phyloP scores from a whole-genome alignment of 2,113 vertebrate species.

The Brachypteracias leptosomus region DNA sequence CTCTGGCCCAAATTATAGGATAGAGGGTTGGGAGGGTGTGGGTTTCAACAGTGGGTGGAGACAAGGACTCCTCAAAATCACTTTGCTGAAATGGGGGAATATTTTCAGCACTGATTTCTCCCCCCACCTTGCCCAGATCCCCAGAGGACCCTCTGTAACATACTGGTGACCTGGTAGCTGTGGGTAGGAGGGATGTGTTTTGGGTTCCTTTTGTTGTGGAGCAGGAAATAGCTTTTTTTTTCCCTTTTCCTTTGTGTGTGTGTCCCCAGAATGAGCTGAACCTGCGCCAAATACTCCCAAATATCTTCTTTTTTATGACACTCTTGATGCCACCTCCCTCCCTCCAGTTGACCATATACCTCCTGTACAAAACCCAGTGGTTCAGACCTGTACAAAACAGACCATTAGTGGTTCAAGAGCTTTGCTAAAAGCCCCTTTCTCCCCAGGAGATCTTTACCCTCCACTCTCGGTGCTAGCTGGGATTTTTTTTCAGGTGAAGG shows the following conservation, averaged over 20 bases:
- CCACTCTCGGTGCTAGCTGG: neutral
- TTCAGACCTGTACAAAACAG: neutral
- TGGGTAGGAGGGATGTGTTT: neutral
- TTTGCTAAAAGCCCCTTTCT: neutral
- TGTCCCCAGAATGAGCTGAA: neutral
- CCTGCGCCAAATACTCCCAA: neutral
- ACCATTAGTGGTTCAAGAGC: neutral
- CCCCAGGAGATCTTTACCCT: neutral
- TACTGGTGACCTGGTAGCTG: neutral
- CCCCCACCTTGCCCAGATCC: fast-evolving
- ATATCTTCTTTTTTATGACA: neutral
- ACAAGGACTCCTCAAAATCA: neutral
- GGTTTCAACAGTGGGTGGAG: neutral
- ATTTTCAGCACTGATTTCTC: neutral
- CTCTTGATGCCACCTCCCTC: neutral
- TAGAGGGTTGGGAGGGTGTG: neutral
- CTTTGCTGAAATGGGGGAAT: neutral
- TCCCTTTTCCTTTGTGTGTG: neutral
- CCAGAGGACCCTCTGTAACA: fast-evolving
- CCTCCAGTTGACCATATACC: neutral
- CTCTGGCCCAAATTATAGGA: neutral
- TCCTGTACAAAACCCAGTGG: neutral
- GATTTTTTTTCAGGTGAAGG: neutral
- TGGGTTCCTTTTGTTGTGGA: neutral
- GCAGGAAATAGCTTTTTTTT: neutral